Conservation (phyloP, 2,888 invertebrate genomes). For the Hydrotaea cyrtoneurina region DNA sequence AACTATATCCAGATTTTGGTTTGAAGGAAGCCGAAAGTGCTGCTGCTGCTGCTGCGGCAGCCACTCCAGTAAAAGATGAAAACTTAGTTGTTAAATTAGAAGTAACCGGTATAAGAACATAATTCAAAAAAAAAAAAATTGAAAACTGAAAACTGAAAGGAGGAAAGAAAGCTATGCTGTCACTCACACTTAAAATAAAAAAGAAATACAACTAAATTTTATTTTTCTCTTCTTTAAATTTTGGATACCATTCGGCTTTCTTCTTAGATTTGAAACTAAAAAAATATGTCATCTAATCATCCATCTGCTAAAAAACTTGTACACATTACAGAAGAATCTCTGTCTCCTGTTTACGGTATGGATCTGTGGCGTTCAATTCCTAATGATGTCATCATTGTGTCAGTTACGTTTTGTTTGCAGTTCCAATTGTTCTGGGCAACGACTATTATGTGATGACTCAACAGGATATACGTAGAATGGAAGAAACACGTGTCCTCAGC, state of each 20-base stretch:
- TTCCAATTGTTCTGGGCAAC: constrained; percentile 74
- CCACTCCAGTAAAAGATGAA: constrained; percentile 74
- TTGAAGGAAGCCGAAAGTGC: constrained; percentile 75
- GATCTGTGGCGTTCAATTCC: too few relatives aligned
- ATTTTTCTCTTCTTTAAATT: too few relatives aligned
- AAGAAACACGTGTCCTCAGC: constrained; percentile 73
- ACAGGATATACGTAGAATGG: constrained; percentile 76
- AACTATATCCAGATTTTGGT: constrained; percentile 87
- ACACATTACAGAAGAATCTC: constrained; percentile 74
- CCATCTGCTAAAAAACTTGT: constrained; percentile 69
- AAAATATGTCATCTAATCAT: constrained; percentile 64
- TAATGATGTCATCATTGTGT: too few relatives aligned
- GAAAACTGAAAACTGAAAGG: not conserved
- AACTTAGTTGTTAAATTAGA: constrained; percentile 68
- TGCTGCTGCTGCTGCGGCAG: constrained; percentile 19
- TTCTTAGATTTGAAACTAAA: constrained; percentile 11
- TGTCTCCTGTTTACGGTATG: constrained; percentile 73
- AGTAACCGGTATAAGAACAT: constrained; percentile 47
- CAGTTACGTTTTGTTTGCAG: constrained; percentile 64
- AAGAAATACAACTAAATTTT: not conserved
- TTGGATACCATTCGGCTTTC: not conserved
- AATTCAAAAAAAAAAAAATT: not conserved
- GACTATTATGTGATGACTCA: constrained; percentile 74
- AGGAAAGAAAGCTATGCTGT: constrained; percentile 12
- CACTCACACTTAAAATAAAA: not conserved